Base-by-base conservation (phyloP, 2,888 invertebrate species). In the Drosophila niveifrons region DNA sequence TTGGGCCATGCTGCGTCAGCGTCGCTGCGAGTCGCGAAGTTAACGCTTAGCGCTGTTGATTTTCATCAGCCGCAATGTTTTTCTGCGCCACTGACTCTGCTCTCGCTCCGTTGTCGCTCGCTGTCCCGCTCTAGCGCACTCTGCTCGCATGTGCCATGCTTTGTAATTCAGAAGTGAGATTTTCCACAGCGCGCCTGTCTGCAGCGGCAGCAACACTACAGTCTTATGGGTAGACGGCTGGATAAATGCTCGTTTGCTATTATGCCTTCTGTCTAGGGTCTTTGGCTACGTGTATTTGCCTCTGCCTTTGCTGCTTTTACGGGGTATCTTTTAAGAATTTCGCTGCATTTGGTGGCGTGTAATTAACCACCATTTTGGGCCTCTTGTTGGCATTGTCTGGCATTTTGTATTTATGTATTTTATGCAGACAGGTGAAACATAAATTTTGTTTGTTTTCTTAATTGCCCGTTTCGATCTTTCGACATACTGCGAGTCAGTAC, bases 121-220 rank as follows among this genome's bases (percentile, higher is more conserved):
- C 71, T 61, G 18, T 69, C 64, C n/a, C 62, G 36, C 72, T 50
- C 83, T 71, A 62, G 43, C 72, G 81, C 73, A 72, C 73, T 53
- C 68, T 4, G 34, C 68, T 67, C 66, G 72, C 57, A 74, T 75
- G 78, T 75, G 72, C 66, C 80, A 82, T 74, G 73, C 72, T 68
- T 78, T 85, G 77, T 91, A 90, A 91, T 90, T 90, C 79, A 85
- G 87, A 90, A 90, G 90, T 91, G 90, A 89, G 89, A 90, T 85
- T 90, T 89, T 91, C 90, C 88, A 84, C 87, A 88, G 86, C 78
- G 78, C 75, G 74, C 71, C 84, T 81, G 81, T 80, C 89, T 86
- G 76, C 74, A 73, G 56, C 77, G 71, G 66, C 66, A 36, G 39
- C 39, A 39, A 10, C 7, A 41, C 44, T 48, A 63, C 68, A 52